These are phyloP conservation scores for Etia nguti DNA, from an alignment of 2,113 vertebrate genomes.

Conservation along the genomic window DNA sequence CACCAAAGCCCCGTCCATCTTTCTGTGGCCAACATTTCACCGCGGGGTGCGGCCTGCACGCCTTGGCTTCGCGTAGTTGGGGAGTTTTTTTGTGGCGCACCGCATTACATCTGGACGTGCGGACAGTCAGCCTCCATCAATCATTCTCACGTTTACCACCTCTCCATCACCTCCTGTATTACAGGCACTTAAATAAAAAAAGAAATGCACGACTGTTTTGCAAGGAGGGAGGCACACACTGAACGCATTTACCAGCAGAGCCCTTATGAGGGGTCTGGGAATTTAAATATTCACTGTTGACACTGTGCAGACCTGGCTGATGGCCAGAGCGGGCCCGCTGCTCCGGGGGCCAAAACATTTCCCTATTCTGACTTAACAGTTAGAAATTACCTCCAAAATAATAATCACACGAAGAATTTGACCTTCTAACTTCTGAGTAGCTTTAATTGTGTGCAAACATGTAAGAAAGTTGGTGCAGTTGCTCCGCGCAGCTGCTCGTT, in stretches of 20 bases:
- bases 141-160: constrained; percentile 53
- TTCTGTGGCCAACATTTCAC: constrained; percentile 25
- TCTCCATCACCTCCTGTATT: constrained; percentile 55
- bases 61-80: constrained; percentile 33
- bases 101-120: constrained; percentile 60
- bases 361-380: constrained; percentile 77
- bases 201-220: constrained; percentile 6
- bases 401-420: constrained; percentile 39
- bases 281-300: constrained; percentile 99
- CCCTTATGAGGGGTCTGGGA: constrained; percentile 96
- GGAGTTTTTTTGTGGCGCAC: constrained; percentile 55
- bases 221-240: constrained; percentile 79
- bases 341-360: constrained; percentile 76
- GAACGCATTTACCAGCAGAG: constrained; percentile 93
- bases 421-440: background rate
- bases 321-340: constrained; percentile 73
- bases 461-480: background rate
- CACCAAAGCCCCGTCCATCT: background rate
- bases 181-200: background rate
- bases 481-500: background rate
- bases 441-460: background rate
- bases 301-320: constrained; percentile 88
- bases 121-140: constrained; percentile 55
- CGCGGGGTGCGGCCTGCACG: constrained; percentile 42
- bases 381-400: constrained; percentile 63